These are phyloP conservation scores for Spodoptera frugiperda DNA, from an alignment of 1,140 invertebrate genomes.

Conservation along the genomic window DNA sequence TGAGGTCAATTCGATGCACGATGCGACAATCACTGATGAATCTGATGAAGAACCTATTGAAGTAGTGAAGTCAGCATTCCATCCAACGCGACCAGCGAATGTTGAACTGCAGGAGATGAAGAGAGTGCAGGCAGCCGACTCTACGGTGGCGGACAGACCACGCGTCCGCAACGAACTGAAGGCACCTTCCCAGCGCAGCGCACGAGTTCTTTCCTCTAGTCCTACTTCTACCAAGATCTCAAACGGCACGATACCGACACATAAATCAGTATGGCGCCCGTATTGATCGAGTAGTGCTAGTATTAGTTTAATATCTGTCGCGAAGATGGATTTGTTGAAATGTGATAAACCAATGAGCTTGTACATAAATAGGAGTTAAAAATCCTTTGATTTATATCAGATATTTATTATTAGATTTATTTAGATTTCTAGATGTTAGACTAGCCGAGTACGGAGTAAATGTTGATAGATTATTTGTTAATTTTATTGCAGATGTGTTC, in stretches of 20 bases:
- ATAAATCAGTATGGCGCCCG: constrained; percentile 91
- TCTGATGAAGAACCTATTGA: constrained; percentile 90
- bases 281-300: constrained; percentile 87
- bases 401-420: constrained; percentile 74
- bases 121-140: constrained; percentile 87
- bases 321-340: constrained; percentile 69
- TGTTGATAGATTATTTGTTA: constrained; percentile 58
- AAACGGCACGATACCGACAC: constrained; percentile 84
- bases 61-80: constrained; percentile 92
- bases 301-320: constrained; percentile 64
- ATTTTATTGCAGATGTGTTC: constrained; percentile 68
- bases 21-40: constrained; percentile 88
- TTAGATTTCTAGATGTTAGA: constrained; percentile 44
- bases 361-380: constrained; percentile 79
- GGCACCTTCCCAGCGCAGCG: constrained; percentile 86
- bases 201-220: constrained; percentile 79
- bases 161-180: constrained; percentile 87
- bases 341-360: constrained; percentile 85
- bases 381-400: constrained; percentile 61
- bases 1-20: constrained; percentile 88
- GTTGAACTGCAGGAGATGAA: constrained; percentile 83
- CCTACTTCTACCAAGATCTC: constrained; percentile 88
- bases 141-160: constrained; percentile 86
- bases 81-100: constrained; percentile 85
- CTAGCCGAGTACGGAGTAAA: constrained; percentile 54